phyloP scores from a whole-genome alignment of 2,797 vertebrate genomes.

The Peromyscus nudipes region DNA sequence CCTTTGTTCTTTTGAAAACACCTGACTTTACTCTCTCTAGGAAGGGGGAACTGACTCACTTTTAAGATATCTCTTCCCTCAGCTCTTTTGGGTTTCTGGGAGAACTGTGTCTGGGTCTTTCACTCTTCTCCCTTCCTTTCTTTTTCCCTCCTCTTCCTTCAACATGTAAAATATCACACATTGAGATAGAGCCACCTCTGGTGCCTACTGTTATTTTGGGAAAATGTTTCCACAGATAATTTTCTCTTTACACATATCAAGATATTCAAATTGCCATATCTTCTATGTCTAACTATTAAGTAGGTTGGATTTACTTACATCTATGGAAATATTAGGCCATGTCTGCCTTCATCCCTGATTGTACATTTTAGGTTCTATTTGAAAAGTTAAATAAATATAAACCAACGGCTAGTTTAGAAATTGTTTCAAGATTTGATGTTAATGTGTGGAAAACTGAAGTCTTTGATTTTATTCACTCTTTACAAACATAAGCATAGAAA shows the following conservation, averaged over 20 bases:
- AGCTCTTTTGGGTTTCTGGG: too few species aligned
- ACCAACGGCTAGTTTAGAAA: neutral
- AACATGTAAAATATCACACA: neutral
- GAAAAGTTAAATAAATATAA: neutral
- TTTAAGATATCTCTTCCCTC: too few species aligned
- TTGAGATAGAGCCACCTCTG: neutral
- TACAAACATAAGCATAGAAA: neutral
- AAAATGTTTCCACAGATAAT: neutral
- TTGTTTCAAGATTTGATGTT: neutral
- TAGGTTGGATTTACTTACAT: neutral
- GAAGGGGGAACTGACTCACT: too few species aligned
- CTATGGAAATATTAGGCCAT: neutral
- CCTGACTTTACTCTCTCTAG: too few species aligned
- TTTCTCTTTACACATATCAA: neutral
- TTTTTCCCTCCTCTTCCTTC: neutral
- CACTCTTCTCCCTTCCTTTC: neutral
- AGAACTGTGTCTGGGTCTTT: too few species aligned
- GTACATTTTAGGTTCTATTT: neutral
- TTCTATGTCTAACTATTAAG: neutral
- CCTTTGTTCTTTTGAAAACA: too few species aligned
- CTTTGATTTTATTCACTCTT: slow-evolving; percentile 35
- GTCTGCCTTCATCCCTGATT: neutral
- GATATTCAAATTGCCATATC: neutral
- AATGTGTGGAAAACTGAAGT: neutral
- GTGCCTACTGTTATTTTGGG: neutral